These are phyloP conservation scores for Netelia virgata DNA, from an alignment of 2,888 invertebrate genomes.

Conservation along the genomic window DNA sequence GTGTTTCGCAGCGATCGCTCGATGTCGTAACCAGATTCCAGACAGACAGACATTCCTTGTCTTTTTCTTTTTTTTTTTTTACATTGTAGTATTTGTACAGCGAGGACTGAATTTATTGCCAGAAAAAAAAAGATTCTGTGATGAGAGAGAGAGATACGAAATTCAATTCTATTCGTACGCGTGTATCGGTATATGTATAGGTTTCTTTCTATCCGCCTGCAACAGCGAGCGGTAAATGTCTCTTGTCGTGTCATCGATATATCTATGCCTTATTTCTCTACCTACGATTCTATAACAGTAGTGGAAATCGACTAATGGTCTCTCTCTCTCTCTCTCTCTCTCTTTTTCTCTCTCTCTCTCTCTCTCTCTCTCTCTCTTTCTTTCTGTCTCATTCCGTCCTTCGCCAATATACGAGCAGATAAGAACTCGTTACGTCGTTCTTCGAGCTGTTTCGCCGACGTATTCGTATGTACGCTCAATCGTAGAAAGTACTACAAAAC, in stretches of 20 bases:
- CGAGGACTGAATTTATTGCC: conserved; percentile 11
- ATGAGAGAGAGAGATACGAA: conserved; percentile 10
- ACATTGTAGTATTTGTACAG: conserved; percentile 10
- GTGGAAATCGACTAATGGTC: conserved; percentile 44
- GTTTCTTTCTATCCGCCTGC: conserved; percentile 9
- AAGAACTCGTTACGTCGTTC: conserved; percentile 57
- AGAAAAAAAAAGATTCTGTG: background rate
- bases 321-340: background rate
- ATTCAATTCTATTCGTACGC: background rate
- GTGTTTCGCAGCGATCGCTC: conserved; percentile 16
- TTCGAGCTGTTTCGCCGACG: background rate
- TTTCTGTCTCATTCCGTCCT: background rate
- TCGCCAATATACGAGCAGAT: conserved; percentile 47
- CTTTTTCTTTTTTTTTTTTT: conserved; percentile 9
- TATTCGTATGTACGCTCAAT: conserved; percentile 15
- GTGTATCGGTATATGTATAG: background rate
- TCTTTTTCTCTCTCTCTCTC: background rate
- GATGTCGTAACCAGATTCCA: conserved; percentile 49
- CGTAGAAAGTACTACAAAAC: conserved; percentile 35
- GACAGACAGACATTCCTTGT: conserved; percentile 27
- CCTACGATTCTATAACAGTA: conserved; percentile 21
- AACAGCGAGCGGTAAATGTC: conserved; percentile 38
- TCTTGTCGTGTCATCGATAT: conserved; percentile 47
- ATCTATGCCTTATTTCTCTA: conserved; percentile 23
- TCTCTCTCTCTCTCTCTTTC: background rate